Base-by-base conservation (phyloP, 2,888 invertebrate species). In the Epinotia demarniana region DNA sequence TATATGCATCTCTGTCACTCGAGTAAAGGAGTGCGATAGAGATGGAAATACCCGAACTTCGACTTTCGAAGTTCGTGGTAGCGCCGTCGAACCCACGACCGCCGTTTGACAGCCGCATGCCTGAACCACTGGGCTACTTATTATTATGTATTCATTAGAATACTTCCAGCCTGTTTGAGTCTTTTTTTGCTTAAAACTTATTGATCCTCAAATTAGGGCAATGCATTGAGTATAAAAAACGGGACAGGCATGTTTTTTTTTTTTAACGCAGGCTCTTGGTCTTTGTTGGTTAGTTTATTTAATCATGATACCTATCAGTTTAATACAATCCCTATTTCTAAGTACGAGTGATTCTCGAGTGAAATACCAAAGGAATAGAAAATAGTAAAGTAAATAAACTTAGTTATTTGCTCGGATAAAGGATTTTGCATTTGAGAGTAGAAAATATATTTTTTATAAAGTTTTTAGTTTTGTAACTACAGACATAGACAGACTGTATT, bases 381-480 rank as follows among this genome's bases (percentile, higher is more conserved):
- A 33, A n/a, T 57, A 57, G 16, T 68, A 68, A 68, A 68, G 16
- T 68, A 68, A 57, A 68, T 57, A 57, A 18, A 57, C 13, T 43
- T 16, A 13, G 13, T 12, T 57, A 39, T 53, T 67, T 18, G 11
- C 19, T 53, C 46, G 53, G 16, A 66, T 33, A 39, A 68, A 68
- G 18, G 66, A 33, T 55, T 55, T 55, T 12, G 9, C 11, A 12
- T 55, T 67, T 67, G 18, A 68, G 16, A 16, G 18, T 19, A 13
- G 18, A 0, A 18, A 55, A 11, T 55, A 39, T 5, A 39, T n/a
- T 18, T 55, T 18, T 11, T 49, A 19, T 9, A 12, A 53, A 3
- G 4, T 13, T 19, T 63, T 43, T 12, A 63, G 46, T 49, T 64
- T 2, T n/a, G n/a, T 62, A 18, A 1, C 23, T 2, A 49, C 49